Percentiles rank a stretch among this genome's conserved stretches.
Evolutionary conservation across 1,140 invertebrate species (phyloP).

Genomic region (Scaptomyza pallida): DNA sequence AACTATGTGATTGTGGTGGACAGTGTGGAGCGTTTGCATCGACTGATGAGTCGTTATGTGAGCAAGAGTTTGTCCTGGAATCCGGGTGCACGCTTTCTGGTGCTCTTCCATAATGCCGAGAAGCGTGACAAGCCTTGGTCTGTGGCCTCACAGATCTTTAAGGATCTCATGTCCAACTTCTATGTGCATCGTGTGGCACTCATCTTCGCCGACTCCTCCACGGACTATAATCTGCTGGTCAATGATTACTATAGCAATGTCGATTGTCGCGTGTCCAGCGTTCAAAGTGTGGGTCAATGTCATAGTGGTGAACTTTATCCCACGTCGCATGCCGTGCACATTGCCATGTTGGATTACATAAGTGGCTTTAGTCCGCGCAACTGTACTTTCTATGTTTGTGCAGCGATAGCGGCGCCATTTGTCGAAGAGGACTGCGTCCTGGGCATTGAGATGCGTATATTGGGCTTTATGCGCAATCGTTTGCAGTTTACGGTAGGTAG

Average conservation of each 20-base stretch:
- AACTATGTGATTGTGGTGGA: conserved; percentile 75
- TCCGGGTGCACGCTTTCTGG: conserved; percentile 71
- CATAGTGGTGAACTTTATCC: conserved; percentile 46
- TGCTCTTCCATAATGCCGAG: conserved; percentile 65
- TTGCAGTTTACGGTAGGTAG: conserved; percentile 65
- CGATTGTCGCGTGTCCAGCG: conserved; percentile 57
- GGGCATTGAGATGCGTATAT: conserved; percentile 74
- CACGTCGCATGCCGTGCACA: conserved; percentile 25
- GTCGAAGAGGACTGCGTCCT: conserved; percentile 67
- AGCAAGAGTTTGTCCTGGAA: conserved; percentile 72
- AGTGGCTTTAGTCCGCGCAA: conserved; percentile 60
- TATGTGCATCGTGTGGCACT: conserved; percentile 77
- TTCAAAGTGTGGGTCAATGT: conserved; percentile 66
- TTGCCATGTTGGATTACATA: conserved; percentile 54
- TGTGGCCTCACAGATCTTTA: conserved; percentile 60
- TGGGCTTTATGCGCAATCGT: conserved; percentile 68
- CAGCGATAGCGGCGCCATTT: conserved; percentile 73
- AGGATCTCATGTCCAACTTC: conserved; percentile 52
- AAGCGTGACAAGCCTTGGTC: conserved; percentile 33
- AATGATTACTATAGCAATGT: conserved; percentile 77
- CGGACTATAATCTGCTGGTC: conserved; percentile 64
- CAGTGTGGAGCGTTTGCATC: conserved; percentile 37
- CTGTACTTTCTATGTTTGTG: conserved; percentile 77
- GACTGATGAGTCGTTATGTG: conserved; percentile 49
- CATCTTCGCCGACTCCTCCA: conserved; percentile 55